These are phyloP conservation scores for Heliothis virescens DNA, from an alignment of 1,140 invertebrate genomes.

Conservation along the genomic window DNA sequence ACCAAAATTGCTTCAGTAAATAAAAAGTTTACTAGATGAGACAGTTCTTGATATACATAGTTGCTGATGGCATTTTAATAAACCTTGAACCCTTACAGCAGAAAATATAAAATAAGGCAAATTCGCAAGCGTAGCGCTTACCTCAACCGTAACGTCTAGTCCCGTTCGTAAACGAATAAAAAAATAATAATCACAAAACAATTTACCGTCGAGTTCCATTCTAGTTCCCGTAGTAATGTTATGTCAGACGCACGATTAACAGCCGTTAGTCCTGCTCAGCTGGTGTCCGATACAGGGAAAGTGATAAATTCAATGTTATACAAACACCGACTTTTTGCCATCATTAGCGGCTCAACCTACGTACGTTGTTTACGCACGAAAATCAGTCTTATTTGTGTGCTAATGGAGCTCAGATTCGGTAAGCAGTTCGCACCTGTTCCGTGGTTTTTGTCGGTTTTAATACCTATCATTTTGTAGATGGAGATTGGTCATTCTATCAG, in stretches of 20 bases:
- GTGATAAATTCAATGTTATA: constrained; percentile 66
- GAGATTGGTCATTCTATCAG: constrained; percentile 3
- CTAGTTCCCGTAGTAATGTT: constrained; percentile 61
- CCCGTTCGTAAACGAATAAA: background rate
- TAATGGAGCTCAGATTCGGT: background rate
- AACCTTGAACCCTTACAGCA: too few relatives aligned
- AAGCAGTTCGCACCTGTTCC: background rate
- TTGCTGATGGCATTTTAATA: too few relatives aligned
- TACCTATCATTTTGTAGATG: constrained; percentile 17
- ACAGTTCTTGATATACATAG: too few relatives aligned
- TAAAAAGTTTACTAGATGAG: too few relatives aligned
- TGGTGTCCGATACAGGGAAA: constrained; percentile 69
- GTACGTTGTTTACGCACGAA: background rate
- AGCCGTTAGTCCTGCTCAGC: constrained; percentile 60
- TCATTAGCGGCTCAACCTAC: constrained; percentile 36
- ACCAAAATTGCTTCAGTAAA: too few relatives aligned
- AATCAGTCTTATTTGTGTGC: constrained; percentile 7
- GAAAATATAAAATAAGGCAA: too few relatives aligned
- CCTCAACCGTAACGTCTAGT: too few relatives aligned
- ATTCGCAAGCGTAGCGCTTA: too few relatives aligned
- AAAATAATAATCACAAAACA: background rate
- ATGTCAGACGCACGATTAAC: constrained; percentile 65
- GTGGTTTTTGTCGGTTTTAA: constrained; percentile 24
- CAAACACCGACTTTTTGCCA: constrained; percentile 59
- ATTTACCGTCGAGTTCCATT: constrained; percentile 34